Conservation (phyloP, 2,113 vertebrate species). For the Seriola aureovittata region DNA sequence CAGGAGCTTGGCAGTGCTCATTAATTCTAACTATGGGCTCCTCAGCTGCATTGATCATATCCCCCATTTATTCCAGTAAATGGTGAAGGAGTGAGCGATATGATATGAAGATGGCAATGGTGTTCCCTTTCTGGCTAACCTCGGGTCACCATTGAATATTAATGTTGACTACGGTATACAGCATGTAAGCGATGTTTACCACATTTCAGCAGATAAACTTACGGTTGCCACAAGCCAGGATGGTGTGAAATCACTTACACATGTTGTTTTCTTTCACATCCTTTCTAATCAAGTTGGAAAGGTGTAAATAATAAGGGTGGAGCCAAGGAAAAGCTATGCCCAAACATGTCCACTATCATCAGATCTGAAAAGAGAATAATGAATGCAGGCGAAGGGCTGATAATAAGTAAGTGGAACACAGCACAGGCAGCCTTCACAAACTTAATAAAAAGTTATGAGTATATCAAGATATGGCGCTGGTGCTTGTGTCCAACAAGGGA, state of each 20-base stretch:
- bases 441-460: conserved; percentile 71
- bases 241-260: conserved; percentile 48
- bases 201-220: conserved; percentile 42
- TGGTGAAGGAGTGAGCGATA: conserved; percentile 63
- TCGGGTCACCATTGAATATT: conserved; percentile 57
- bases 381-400: conserved; percentile 57
- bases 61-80: conserved; percentile 77
- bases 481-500: conserved; percentile 57
- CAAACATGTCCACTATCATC: conserved; percentile 68
- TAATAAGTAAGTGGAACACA: conserved; percentile 47
- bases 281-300: conserved; percentile 60
- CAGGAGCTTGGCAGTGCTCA: conserved; percentile 73
- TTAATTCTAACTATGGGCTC: conserved; percentile 78
- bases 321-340: conserved; percentile 41
- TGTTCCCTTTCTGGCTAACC: conserved; percentile 42
- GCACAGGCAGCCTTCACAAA: conserved; percentile 59
- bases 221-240: conserved; percentile 24
- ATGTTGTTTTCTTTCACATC: conserved; percentile 40
- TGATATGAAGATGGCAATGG: conserved; percentile 43
- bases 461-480: conserved; percentile 54
- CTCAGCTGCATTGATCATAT: conserved; percentile 80
- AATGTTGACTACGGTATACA: conserved; percentile 40
- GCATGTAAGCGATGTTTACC: conserved; percentile 25
- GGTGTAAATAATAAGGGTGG: conserved; percentile 61
- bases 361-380: conserved; percentile 54